phyloP scores from a whole-genome alignment of 2,797 vertebrate species.

The Lagothrix lagotricha region DNA sequence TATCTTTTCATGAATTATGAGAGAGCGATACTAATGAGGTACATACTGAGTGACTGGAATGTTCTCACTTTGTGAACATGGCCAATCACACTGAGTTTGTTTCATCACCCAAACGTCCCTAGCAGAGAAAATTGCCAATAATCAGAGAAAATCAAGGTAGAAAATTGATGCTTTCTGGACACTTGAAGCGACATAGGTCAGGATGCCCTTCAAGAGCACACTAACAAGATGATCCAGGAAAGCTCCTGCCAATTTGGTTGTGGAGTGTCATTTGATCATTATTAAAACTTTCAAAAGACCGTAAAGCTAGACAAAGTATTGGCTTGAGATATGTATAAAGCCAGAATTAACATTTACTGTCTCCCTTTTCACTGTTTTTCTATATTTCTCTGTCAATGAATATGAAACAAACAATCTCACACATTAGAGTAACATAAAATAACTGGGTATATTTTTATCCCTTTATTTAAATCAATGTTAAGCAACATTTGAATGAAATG shows the following conservation, averaged over 20 bases:
- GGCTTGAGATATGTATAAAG: not conserved
- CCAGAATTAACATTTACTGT: not conserved
- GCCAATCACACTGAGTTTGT: conserved; percentile 56
- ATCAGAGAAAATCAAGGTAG: conserved; percentile 74
- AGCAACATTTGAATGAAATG: not conserved
- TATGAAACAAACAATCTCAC: not conserved
- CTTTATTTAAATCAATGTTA: conserved; percentile 2
- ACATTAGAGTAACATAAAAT: not conserved
- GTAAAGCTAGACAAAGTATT: not conserved
- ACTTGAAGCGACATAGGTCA: conserved; percentile 53
- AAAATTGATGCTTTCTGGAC: conserved; percentile 70
- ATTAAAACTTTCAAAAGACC: conserved; percentile 48
- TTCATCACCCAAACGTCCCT: conserved; percentile 59
- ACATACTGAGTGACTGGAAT: conserved; percentile 30
- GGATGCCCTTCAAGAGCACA: conserved; percentile 51
- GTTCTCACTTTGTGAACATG: conserved; percentile 51
- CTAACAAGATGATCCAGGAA: conserved; percentile 68
- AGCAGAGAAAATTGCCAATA: conserved; percentile 77
- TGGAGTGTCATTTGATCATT: conserved; percentile 50
- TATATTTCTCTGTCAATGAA: conserved; percentile 3
- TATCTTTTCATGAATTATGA: conserved; percentile 1
- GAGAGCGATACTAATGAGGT: conserved; percentile 31
- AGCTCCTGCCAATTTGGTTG: conserved; percentile 36
- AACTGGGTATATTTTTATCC: not conserved
- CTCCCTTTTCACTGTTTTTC: not conserved